A percentile compares a stretch with the other conserved stretches of the same genome.
Evolutionary conservation across 2,797 vertebrate genomes (phyloP).

Genomic region (Hemibagrus guttatus): DNA sequence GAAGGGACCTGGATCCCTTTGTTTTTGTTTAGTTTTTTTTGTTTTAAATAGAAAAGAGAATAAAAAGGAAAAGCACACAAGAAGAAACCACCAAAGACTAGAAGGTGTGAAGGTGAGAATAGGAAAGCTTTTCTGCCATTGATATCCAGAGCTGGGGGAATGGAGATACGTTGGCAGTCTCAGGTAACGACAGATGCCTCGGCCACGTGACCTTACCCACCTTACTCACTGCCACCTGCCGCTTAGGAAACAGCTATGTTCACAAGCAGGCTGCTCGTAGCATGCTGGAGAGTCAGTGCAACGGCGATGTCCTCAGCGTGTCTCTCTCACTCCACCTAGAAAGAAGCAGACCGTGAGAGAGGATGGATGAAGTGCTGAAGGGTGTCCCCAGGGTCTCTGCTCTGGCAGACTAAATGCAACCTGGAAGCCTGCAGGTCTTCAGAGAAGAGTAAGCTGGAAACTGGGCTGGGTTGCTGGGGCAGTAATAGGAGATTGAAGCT

Average conservation of each 20-base stretch:
- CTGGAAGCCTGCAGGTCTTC: conserved; percentile 39
- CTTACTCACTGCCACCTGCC: conserved; percentile 46
- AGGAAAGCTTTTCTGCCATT: conserved; percentile 49
- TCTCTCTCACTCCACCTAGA: conserved; percentile 67
- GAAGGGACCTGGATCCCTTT: conserved; percentile 38
- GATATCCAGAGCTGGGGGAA: conserved; percentile 53
- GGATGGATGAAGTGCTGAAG: conserved; percentile 32
- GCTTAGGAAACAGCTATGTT: conserved; percentile 70
- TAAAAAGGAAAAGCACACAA: conserved; percentile 67
- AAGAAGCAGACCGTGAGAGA: conserved; percentile 34
- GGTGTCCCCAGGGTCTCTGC: conserved; percentile 42
- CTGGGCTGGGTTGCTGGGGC: conserved; percentile 33
- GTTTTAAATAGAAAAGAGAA: conserved; percentile 26
- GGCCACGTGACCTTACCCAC: conserved; percentile 57
- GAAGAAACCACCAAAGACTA: conserved; percentile 72
- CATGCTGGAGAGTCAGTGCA: conserved; percentile 54
- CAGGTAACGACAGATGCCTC: conserved; percentile 70
- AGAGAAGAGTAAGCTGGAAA: conserved; percentile 24
- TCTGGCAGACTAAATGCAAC: conserved; percentile 50
- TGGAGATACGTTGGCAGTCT: conserved; percentile 61
- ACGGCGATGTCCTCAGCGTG: conserved; percentile 45
- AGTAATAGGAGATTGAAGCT: conserved; percentile 33
- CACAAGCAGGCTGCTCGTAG: conserved; percentile 69
- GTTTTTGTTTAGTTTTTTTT: not conserved
- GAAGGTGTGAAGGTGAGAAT: conserved; percentile 66